Evolutionary conservation across 2,797 vertebrate genomes (phyloP).

Genomic region (Lindbergichthys nudifrons): DNA sequence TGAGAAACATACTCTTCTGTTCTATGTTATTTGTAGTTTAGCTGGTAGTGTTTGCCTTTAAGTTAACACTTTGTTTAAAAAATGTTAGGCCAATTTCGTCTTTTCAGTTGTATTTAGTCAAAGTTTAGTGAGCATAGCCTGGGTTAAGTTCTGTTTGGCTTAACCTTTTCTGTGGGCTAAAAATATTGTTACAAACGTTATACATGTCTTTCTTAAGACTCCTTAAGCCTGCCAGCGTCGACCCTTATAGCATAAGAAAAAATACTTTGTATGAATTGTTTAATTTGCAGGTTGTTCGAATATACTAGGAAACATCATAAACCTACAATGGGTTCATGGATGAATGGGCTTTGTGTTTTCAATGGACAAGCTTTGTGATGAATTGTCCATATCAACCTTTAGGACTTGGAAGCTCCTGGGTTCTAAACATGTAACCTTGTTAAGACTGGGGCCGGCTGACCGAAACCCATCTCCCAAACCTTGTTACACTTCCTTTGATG

Average conservation of each 20-base stretch:
- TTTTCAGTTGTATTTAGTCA: no score
- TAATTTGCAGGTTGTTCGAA: conserved; percentile 29
- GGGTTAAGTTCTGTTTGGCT: no score
- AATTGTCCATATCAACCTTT: conserved; percentile 77
- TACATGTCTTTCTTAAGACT: background rate
- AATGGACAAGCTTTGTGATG: conserved; percentile 74
- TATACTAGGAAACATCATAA: conserved; percentile 53
- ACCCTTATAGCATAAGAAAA: background rate
- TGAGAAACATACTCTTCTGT: no score
- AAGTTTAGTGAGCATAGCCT: no score
- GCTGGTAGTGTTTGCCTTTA: no score
- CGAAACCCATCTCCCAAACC: conserved; percentile 83
- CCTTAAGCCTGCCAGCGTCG: fast-evolving
- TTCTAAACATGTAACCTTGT: conserved; percentile 82
- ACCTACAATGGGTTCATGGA: conserved; percentile 47
- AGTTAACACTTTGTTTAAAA: no score
- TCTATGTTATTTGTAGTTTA: no score
- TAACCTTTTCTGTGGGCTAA: background rate
- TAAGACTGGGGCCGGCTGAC: conserved; percentile 80
- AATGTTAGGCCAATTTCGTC: no score
- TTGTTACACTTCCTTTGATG: conserved; percentile 84
- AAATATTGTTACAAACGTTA: background rate
- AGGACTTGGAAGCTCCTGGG: conserved; percentile 76
- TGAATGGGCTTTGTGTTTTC: conserved; percentile 63
- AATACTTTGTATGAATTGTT: conserved; percentile 21